These are phyloP conservation scores for Heloderma charlesbogerti DNA, from an alignment of 2,113 vertebrate species.

Conservation along the genomic window DNA sequence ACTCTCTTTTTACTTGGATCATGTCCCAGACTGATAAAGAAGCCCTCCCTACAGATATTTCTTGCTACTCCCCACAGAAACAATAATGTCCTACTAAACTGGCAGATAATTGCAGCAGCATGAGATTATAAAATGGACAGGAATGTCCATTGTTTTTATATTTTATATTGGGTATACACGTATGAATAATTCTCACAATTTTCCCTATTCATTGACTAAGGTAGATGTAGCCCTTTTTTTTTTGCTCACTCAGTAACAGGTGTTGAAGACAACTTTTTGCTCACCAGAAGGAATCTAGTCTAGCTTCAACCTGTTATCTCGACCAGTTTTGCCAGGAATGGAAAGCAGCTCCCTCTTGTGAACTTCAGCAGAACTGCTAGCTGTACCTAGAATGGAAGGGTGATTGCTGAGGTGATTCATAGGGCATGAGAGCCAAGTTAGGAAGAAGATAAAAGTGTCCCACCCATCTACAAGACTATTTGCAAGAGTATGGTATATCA, in stretches of 20 bases:
- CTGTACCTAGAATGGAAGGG: background rate
- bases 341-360: background rate
- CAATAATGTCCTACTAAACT: background rate
- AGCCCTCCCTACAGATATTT: background rate
- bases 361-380: background rate
- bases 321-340: background rate
- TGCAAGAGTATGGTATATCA: background rate
- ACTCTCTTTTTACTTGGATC: background rate
- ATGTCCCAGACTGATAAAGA: background rate
- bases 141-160: background rate
- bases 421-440: background rate
- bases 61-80: background rate
- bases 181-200: background rate
- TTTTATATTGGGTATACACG: background rate
- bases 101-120: background rate
- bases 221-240: background rate
- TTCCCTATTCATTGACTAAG: background rate
- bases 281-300: background rate
- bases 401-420: background rate
- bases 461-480: background rate
- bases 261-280: background rate
- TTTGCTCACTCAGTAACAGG: background rate
- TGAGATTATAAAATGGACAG: background rate
- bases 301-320: background rate
- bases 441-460: background rate